Conservation (phyloP, 2,797 vertebrate species). For the Spea hammondii region DNA sequence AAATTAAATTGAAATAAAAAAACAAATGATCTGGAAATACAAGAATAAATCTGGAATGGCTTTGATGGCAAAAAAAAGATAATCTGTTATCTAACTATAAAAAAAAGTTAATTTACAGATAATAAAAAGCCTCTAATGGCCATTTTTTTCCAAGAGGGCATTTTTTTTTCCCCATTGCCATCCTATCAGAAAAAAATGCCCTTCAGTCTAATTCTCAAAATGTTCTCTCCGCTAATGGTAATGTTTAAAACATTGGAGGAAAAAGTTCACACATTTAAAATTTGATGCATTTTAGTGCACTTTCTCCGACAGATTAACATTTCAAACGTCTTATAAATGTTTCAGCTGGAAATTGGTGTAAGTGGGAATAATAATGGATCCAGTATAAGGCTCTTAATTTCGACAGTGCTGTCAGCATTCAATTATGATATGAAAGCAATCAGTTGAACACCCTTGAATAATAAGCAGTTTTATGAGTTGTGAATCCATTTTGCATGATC, state of each 20-base stretch:
- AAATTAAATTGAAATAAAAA: no score
- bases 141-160: neutral
- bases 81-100: slow-evolving; percentile 17
- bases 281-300: slow-evolving; percentile 28
- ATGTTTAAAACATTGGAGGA: slow-evolving; percentile 38
- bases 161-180: neutral
- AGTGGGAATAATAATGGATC: slow-evolving; percentile 40
- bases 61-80: slow-evolving; percentile 10
- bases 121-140: neutral
- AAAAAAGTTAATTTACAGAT: slow-evolving; percentile 33
- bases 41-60: neutral
- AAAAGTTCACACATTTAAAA: slow-evolving; percentile 41
- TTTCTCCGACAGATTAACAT: slow-evolving; percentile 39
- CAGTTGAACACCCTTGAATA: slow-evolving; percentile 18
- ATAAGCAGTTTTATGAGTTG: slow-evolving; percentile 6
- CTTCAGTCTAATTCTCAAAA: slow-evolving; percentile 20
- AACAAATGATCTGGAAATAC: no score
- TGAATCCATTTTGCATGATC: slow-evolving; percentile 7
- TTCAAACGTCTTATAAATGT: slow-evolving; percentile 48
- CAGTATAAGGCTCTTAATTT: slow-evolving; percentile 36
- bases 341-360: slow-evolving; percentile 38
- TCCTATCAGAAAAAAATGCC: neutral
- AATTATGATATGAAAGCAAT: slow-evolving; percentile 41
- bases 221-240: slow-evolving; percentile 39
- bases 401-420: slow-evolving; percentile 41